Percentiles rank a stretch among this genome's conserved stretches.
phyloP scores from a whole-genome alignment of 2,113 vertebrate genomes.

The Anhinga rufa region DNA sequence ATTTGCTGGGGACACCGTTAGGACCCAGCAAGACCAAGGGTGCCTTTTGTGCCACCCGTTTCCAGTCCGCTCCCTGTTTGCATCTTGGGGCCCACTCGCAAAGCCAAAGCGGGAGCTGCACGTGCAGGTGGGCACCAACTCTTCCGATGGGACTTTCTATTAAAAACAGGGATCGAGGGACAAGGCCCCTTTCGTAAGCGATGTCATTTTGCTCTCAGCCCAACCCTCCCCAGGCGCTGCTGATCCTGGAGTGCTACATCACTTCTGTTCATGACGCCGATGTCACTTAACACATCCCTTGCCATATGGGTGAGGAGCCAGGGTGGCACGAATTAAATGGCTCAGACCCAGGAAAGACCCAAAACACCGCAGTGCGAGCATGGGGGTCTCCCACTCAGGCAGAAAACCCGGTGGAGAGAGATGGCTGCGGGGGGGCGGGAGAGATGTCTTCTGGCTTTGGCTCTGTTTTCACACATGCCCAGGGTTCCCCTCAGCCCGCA shows the following conservation, averaged over 20 bases:
- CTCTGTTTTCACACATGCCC: background rate
- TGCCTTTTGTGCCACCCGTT: background rate
- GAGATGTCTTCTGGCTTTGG: background rate
- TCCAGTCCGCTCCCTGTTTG: background rate
- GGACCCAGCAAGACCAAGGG: background rate
- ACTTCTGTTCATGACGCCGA: background rate
- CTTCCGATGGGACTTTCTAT: background rate
- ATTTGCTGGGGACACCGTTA: background rate
- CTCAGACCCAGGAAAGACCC: background rate
- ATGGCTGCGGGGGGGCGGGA: background rate
- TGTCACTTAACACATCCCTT: background rate
- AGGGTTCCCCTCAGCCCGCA: background rate
- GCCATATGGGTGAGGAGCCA: background rate
- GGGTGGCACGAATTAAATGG: background rate
- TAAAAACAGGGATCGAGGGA: background rate
- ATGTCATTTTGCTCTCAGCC: background rate
- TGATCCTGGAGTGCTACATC: background rate
- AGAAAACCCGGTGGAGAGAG: background rate
- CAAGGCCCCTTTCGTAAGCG: accelerated
- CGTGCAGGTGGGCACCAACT: background rate
- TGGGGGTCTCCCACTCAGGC: accelerated
- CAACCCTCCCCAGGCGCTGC: background rate
- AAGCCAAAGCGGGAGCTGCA: background rate
- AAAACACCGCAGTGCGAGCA: background rate
- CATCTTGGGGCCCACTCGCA: background rate